phyloP scores from a whole-genome alignment of 2,888 invertebrate species.

The Folsomia manolachei region DNA sequence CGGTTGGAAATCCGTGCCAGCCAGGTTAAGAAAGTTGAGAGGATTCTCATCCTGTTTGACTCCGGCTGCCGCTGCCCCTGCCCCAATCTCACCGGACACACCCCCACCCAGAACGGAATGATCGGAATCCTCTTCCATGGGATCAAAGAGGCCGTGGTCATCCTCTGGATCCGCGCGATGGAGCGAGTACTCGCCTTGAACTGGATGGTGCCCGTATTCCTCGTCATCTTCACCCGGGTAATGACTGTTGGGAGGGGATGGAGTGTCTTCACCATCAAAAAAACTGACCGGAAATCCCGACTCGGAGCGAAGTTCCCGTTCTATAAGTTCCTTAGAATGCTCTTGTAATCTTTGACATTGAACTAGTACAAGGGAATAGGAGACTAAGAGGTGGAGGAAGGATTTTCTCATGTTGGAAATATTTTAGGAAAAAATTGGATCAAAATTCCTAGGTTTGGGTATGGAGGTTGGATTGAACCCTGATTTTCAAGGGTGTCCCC shows the following conservation, averaged over 20 bases:
- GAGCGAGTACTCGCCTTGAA: not conserved
- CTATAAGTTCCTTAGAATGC: too few species aligned
- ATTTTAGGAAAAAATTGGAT: too few species aligned
- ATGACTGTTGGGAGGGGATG: not conserved
- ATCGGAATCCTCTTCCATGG: not conserved
- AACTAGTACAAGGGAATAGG: too few species aligned
- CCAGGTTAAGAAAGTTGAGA: slow-evolving; percentile 41
- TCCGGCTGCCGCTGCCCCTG: slow-evolving; percentile 12
- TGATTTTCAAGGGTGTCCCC: too few species aligned
- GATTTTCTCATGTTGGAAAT: too few species aligned
- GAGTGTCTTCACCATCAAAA: not conserved
- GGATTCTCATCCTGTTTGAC: slow-evolving; percentile 26
- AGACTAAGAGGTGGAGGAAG: too few species aligned
- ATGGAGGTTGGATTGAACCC: too few species aligned
- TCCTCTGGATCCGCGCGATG: not conserved
- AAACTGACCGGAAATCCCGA: not conserved
- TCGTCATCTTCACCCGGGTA: not conserved
- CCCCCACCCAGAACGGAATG: too few species aligned
- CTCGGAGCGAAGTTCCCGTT: not conserved
- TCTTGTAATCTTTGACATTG: too few species aligned
- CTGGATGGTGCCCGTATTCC: too few species aligned
- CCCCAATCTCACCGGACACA: too few species aligned
- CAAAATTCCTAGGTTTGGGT: too few species aligned
- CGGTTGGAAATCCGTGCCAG: slow-evolving; percentile 50
- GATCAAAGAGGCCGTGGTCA: not conserved